Percentiles rank a stretch among this genome's conserved stretches.
These are phyloP conservation scores for Cyanoderma ruficeps DNA, from an alignment of 2,113 vertebrate species.

Conservation along the genomic window DNA sequence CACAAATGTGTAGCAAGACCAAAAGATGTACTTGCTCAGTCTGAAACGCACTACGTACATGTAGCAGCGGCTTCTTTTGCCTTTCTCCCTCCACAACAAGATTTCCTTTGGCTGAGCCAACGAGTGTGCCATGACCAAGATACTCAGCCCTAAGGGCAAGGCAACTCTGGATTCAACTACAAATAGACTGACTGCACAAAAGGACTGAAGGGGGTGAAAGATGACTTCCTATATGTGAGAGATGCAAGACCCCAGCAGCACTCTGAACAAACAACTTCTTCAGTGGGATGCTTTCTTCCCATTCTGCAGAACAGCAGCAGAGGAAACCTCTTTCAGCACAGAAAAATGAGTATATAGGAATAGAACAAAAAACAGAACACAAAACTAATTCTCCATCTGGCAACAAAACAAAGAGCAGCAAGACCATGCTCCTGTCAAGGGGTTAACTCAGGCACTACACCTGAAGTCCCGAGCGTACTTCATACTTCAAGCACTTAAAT, in stretches of 20 bases:
- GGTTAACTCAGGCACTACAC: neutral
- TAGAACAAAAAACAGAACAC: neutral
- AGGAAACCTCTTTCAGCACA: neutral
- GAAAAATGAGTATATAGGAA: neutral
- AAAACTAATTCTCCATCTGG: neutral
- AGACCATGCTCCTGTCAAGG: neutral
- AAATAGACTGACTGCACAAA: neutral
- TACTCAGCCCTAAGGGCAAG: neutral
- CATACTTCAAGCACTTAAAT: neutral
- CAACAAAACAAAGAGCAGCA: neutral
- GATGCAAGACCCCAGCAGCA: neutral
- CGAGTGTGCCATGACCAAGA: neutral
- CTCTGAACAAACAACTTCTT: neutral
- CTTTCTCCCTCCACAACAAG: neutral
- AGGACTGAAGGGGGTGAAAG: accelerated
- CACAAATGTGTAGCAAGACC: neutral
- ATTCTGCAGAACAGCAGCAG: neutral
- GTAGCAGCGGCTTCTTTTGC: neutral
- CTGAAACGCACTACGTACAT: accelerated
- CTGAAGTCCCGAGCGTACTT: neutral
- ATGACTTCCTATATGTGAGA: neutral
- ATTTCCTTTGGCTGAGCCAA: neutral
- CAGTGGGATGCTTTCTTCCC: neutral
- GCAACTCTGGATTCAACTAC: neutral
- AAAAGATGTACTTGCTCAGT: neutral